Evolutionary conservation across 2,888 invertebrate genomes (phyloP), one percentile per base, ranked within the genome.

Genomic region (Melipona bicolor): DNA sequence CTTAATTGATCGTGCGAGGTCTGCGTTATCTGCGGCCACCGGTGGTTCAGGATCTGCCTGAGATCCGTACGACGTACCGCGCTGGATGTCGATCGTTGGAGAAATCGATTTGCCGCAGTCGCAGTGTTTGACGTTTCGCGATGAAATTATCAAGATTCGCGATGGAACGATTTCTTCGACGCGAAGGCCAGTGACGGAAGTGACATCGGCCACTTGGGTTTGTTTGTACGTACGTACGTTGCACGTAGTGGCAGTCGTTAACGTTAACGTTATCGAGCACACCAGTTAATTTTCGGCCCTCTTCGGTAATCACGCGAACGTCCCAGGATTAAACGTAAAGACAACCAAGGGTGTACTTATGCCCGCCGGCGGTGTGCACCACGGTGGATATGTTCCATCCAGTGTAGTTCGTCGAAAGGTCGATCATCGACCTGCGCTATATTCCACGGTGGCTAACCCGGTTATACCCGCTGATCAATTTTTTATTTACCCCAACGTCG

Each of bases 391-490:
- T 77, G 75, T 77, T 77, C 83, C 65, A 69, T 24, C n/a, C n/a
- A n/a, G n/a, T n/a, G n/a, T 68, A 24, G 79, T 75, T 71, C 83
- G 89, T 75, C 79, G 89, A 89, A 89, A 88, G 89, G 89, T 89
- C 89, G 89, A 89, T 83, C 88, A 87, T 89, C 89, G 89, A 89
- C 89, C 89, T 89, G 86, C 69, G 69, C 89, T 72, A 70, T 78
- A 82, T 84, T 81, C 85, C 77, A 77, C 78, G 81, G 54, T 74
- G 72, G 50, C 54, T 89, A 88, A 89, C 89, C 89, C 80, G 89
- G 89, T 89, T 88, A 89, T 81, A 84, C 59, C 43, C 72, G 73
- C 59, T 81, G 67, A 84, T 88, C 72, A 84, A 89, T 89, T 88
- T 85, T 89, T 88, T 84, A 89, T 85, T 83, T 24, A 15, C 65